Percentiles rank a stretch among this genome's conserved stretches.
phyloP scores from a whole-genome alignment of 2,797 vertebrate species.

The Sebastes reedi region DNA sequence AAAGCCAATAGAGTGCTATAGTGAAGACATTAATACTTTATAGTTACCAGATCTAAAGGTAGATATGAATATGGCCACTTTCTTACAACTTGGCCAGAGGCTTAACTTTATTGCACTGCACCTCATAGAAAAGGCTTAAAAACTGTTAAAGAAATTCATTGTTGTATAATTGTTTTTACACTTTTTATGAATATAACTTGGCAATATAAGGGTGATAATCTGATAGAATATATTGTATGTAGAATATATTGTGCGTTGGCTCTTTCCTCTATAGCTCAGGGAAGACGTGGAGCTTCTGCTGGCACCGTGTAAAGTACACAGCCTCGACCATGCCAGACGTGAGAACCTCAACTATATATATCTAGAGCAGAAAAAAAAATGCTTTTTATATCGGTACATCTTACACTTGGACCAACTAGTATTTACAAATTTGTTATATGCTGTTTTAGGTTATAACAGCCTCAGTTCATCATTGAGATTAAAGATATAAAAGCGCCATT shows the following conservation, averaged over 20 bases:
- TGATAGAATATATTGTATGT: background rate
- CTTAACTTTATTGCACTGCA: slow-evolving; percentile 49
- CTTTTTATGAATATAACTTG: background rate
- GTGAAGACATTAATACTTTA: slow-evolving; percentile 6
- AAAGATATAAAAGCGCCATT: background rate
- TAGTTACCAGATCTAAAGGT: background rate
- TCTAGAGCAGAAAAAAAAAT: slow-evolving; percentile 2
- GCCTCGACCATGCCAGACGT: background rate
- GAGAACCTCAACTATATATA: slow-evolving; percentile 17
- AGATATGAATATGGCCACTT: slow-evolving; percentile 8
- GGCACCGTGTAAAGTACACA: slow-evolving; percentile 17
- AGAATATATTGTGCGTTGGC: background rate
- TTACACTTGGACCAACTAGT: slow-evolving; percentile 29
- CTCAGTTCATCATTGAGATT: background rate
- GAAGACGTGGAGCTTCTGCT: slow-evolving; percentile 32
- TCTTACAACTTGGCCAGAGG: slow-evolving; percentile 16
- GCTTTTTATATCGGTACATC: background rate
- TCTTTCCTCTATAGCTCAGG: slow-evolving; percentile 19
- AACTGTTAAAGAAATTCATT: background rate
- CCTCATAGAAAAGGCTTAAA: slow-evolving; percentile 15
- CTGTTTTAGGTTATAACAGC: background rate
- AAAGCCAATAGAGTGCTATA: slow-evolving; percentile 9
- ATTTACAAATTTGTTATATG: slow-evolving; percentile 35
- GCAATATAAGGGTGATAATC: background rate
- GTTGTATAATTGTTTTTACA: background rate